These are phyloP conservation scores for Columba janthina DNA, from an alignment of 2,113 vertebrate species.

Conservation along the genomic window DNA sequence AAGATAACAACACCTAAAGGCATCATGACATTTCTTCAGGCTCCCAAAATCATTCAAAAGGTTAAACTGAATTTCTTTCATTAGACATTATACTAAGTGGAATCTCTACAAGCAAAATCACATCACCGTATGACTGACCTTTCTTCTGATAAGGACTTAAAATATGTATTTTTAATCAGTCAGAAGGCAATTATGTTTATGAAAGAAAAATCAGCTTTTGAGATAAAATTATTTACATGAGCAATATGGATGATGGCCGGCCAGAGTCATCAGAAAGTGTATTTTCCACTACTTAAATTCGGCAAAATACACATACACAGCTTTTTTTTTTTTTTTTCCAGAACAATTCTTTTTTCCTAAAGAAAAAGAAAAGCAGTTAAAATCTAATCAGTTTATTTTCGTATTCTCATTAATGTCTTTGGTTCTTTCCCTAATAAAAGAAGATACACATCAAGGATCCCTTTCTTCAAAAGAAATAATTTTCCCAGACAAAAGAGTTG, in stretches of 20 bases:
- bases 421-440: background rate
- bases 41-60: background rate
- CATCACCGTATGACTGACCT: background rate
- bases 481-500: background rate
- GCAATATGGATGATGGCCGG: background rate
- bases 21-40: background rate
- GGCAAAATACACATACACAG: background rate
- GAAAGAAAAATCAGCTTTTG: background rate
- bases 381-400: background rate
- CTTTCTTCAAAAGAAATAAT: background rate
- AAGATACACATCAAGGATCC: background rate
- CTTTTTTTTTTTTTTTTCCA: background rate
- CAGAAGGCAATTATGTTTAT: background rate
- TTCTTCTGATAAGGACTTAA: background rate
- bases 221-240: background rate
- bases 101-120: conserved; percentile 16
- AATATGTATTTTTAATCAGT: background rate
- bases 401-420: background rate
- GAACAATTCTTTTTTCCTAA: background rate
- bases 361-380: background rate
- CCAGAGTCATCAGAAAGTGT: background rate
- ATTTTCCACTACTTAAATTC: background rate
- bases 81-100: background rate
- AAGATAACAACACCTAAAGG: background rate
- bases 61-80: conserved; percentile 10